Base-by-base conservation (phyloP, 2,113 vertebrate species). In the Meriones unguiculatus region DNA sequence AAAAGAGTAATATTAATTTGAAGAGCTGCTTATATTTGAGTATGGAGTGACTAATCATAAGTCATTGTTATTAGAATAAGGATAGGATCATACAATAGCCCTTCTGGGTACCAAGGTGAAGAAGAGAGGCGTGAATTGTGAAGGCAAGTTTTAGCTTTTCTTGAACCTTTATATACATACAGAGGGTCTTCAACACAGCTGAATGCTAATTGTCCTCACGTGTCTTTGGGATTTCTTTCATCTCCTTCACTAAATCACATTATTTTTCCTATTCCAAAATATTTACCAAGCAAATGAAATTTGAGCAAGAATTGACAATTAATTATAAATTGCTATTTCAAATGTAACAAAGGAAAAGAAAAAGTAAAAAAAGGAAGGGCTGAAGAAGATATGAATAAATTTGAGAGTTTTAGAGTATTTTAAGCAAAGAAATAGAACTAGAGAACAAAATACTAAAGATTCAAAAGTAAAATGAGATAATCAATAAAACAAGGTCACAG, bases 281-380 rank as follows among this genome's bases (percentile, higher is more conserved):
- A 77, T 88, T 85, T 96, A 95, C 64, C 41, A 8, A 88, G 52
- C n/a, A 81, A 91, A 14, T 92, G 5, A 11, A 93, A 93, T 84
- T 59, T 78, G 57, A 85, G 3, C 75, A 96, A 96, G 59, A 82
- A 82, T 84, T 93, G 46, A 17, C 72, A 90, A 5, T 46, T 46
- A 54, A 54, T 82, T 94, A 88, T 70, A 87, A 95, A 78, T 92
- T 92, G 84, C 1, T 82, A 85, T 93, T 93, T 95, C 22, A 93
- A 89, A 93, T 80, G 2, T 90, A 59, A 52, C 89, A 80, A 94
- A 92, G 11, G 81, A 93, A 87, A 96, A 87, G 35, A 81, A 73
- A 89, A 87, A 73, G 2, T 50, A 3, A 93, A 92, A 92, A 95
- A 64, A 4, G 18, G 57, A 90, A 38, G 38, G 22, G 0, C 32